phyloP scores from a whole-genome alignment of 1,140 invertebrate genomes.

The Ostrea denselamellosa region DNA sequence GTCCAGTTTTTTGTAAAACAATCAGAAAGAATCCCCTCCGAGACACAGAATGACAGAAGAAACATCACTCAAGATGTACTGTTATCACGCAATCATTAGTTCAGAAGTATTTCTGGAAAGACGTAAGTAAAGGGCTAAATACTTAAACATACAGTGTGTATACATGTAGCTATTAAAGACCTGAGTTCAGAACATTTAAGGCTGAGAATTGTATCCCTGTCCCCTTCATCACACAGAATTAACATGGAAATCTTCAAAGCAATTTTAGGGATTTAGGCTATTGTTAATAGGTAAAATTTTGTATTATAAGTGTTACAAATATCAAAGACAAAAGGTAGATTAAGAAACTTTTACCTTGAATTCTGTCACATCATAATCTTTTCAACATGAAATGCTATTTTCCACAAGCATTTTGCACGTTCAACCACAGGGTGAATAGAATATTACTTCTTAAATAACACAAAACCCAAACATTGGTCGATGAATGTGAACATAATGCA shows the following conservation, averaged over 20 bases:
- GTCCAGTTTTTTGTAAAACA: too few species aligned
- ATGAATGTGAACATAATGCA: too few species aligned
- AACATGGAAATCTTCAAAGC: neutral
- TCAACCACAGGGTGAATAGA: too few species aligned
- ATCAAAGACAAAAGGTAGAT: neutral
- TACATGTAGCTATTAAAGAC: neutral
- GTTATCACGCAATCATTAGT: neutral
- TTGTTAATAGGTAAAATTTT: too few species aligned
- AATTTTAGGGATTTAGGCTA: neutral
- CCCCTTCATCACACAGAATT: neutral
- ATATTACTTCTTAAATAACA: too few species aligned
- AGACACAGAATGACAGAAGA: neutral
- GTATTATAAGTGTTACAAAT: neutral
- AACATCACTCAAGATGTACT: neutral
- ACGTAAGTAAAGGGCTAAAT: neutral
- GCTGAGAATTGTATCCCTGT: neutral
- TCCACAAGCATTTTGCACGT: too few species aligned
- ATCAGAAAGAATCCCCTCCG: too few species aligned
- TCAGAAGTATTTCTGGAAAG: neutral
- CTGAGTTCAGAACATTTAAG: neutral
- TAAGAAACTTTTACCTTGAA: neutral
- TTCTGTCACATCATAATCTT: neutral
- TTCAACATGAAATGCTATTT: neutral
- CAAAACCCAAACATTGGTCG: too few species aligned
- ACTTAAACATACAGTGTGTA: neutral